These are phyloP conservation scores for Psilanteris sp. DNA, from an alignment of 1,140 invertebrate genomes.

Conservation along the genomic window DNA sequence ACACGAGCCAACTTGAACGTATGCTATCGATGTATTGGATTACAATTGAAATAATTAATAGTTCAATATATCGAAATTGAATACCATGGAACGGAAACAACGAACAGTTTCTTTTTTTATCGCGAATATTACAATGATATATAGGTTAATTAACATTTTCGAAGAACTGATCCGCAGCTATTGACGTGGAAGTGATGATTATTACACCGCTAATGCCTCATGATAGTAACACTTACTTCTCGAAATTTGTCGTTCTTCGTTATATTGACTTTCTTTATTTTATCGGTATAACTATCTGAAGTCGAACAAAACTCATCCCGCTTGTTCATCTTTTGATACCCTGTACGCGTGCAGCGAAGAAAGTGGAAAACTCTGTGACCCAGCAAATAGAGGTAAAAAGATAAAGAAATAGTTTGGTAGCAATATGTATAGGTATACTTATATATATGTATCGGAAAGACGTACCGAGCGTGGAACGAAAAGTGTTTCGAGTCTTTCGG, in stretches of 20 bases:
- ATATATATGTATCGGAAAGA: conserved; percentile 26
- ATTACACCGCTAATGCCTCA: conserved; percentile 19
- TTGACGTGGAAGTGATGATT: too few species aligned
- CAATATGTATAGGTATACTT: conserved; percentile 31
- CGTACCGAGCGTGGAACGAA: conserved; percentile 6
- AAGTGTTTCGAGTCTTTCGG: conserved; percentile 34
- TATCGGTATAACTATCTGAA: conserved; percentile 48
- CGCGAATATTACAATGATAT: too few species aligned
- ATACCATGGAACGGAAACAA: too few species aligned
- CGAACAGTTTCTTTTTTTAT: too few species aligned
- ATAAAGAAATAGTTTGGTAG: conserved; percentile 45
- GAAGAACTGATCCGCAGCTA: too few species aligned
- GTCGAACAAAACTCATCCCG: conserved; percentile 22
- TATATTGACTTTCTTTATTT: conserved; percentile 40
- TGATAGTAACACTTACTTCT: conserved; percentile 27
- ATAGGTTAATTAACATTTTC: too few species aligned
- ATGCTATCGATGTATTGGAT: too few species aligned
- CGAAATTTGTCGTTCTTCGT: conserved; percentile 36
- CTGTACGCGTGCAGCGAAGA: conserved; percentile 48
- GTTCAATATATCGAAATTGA: too few species aligned
- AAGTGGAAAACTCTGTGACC: conserved; percentile 61
- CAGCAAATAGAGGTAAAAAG: conserved; percentile 59
- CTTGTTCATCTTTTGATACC: conserved; percentile 60
- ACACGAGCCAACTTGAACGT: too few species aligned
- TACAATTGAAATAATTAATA: too few species aligned